Evolutionary conservation across 2,888 invertebrate species (phyloP), one percentile per base, ranked within the genome.

Genomic region (Drosophila mercatorum): DNA sequence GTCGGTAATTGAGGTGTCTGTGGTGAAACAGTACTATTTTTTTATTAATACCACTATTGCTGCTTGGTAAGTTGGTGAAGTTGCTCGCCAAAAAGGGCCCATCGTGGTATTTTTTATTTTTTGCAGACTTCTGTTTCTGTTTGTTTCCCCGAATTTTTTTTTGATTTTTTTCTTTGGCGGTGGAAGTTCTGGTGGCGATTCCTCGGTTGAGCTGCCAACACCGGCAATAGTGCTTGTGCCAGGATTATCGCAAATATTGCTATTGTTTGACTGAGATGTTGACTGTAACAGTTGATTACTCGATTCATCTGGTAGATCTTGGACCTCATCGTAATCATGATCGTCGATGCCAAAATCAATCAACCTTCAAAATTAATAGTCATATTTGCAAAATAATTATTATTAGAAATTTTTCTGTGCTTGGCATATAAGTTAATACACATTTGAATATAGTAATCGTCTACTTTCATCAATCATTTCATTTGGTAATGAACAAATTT

Each of bases 1-100:
- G 81, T 82, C 44, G 92, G 92, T 75, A 92, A 75, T 46, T 92
- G 92, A 34, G 92, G 92, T 61, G 92, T 92, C 75, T 92, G 88
- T 41, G 92, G 92, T 57, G 92, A 90, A 60, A 89, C 79, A 71
- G 64, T 73, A 52, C 77, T 75, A 52, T 80, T 80, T 64, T 57
- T 28, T 65, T 72, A 41, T 73, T 72, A 44, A 58, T 67, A 46
- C 78, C 81, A 72, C 84, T 84, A 55, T 87, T 73, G 60, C 78
- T 88, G 77, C 89, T 87, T 49, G 90, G 89, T 81, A 90, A 73
- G 49, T 88, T 89, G 58, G 88, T 88, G 14, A 91, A 55, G 49
- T 87, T 87, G 64, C 91, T 91, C 10, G 91, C 92, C 58, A 91
- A 72, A 40, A 92, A 91, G 6, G 91, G 91, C n/a, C 49, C 92